Base-by-base conservation (phyloP, 2,797 vertebrate species). In the Sebastes vulpes region DNA sequence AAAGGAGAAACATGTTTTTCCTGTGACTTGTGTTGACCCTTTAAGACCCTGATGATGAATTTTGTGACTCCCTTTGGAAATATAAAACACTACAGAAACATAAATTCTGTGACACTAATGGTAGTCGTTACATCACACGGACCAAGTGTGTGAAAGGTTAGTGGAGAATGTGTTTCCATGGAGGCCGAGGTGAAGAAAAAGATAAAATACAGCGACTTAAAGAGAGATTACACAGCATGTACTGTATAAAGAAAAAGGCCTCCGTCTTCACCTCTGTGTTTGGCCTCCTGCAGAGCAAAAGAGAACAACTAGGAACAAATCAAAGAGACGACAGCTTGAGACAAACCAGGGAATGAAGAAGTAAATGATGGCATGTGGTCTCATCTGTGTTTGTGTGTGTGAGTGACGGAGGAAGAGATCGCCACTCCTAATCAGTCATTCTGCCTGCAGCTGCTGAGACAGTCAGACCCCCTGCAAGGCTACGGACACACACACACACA, bases 381-480 rank as follows among this genome's bases (percentile, higher is more conserved):
- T 78, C 71, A 63, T 88, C 73, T 72, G 42, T 58, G 14, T 69
- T 12, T 52, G 58, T 5, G 32, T 68, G 74, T 70, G 58, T 38
- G 20, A 65, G 58, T 38, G 20, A 65, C 11, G 18, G 32, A 26
- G 42, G 64, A 57, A 70, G 54, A 74, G 42, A 79, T 20, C 21
- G 25, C 50, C 63, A 42, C 56, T 38, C 53, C 72, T 82, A 78
- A 76, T 48, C 61, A 69, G 64, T 35, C 54, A 48, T 38, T 48
- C 10, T 25, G 73, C 72, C 77, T 84, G 9, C 77, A 67, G 71
- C 75, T 80, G 65, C 72, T 72, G 57, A 78, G 71, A 83, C 58
- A 85, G 75, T 75, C 79, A 79, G 35, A 66, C 69, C 54, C 32
- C 72, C 64, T 66, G 57, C 67, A 66, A 6, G 0, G 35, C 23